A percentile compares a stretch with the other conserved stretches of the same genome.
These are phyloP conservation scores for Drosophila guanche DNA, from an alignment of 1,140 invertebrate species.

Conservation along the genomic window DNA sequence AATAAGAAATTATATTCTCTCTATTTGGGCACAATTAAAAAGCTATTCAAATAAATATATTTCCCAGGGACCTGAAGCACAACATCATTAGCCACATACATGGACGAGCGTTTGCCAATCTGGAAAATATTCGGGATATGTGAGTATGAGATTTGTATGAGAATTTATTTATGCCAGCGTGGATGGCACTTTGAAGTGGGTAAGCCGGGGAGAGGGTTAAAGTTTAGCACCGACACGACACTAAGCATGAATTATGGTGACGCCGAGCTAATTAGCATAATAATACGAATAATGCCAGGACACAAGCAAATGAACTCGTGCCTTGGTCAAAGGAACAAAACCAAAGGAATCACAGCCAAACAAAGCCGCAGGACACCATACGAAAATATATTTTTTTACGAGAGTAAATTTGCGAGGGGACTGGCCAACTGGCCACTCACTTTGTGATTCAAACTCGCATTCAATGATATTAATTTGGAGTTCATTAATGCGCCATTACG, in stretches of 20 bases:
- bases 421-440: slow-evolving; percentile 7
- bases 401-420: slow-evolving; percentile 32
- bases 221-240: slow-evolving; percentile 37
- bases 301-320: slow-evolving; percentile 46
- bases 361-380: slow-evolving; percentile 27
- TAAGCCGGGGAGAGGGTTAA: neutral
- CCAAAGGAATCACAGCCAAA: neutral
- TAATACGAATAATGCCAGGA: slow-evolving; percentile 43
- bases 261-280: slow-evolving; percentile 61
- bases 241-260: slow-evolving; percentile 55
- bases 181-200: neutral
- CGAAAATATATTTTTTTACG: slow-evolving; percentile 16
- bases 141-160: slow-evolving; percentile 63
- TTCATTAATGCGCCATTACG: slow-evolving; percentile 59
- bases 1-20: too few relatives aligned
- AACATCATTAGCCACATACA: slow-evolving; percentile 81
- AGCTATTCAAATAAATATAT: neutral
- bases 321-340: slow-evolving; percentile 24
- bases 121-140: slow-evolving; percentile 73
- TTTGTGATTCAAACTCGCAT: slow-evolving; percentile 51
- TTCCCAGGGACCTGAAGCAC: slow-evolving; percentile 73
- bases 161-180: neutral
- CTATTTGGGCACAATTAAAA: neutral
- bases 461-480: slow-evolving; percentile 54
- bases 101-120: slow-evolving; percentile 71